Percentiles rank a stretch among this genome's conserved stretches.
Conservation (phyloP, 2,113 vertebrate genomes). For the Sinocyclocheilus maitianheensis region DNA sequence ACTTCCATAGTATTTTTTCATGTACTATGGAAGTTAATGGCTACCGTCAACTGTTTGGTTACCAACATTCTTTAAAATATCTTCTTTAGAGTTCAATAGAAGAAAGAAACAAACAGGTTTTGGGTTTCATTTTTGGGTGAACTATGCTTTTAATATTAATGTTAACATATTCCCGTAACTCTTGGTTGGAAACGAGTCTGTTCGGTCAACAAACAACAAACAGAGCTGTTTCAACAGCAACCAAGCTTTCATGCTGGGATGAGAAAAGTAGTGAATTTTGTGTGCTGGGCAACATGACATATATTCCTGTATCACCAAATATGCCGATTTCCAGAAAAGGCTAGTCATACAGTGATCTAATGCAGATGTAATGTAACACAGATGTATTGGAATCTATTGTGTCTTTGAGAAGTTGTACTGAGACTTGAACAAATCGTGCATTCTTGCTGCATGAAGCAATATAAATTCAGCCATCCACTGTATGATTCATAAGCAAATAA, state of each 20-base stretch:
- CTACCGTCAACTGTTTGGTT: too few species aligned
- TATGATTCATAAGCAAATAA: constrained; percentile 22
- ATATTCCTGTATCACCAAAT: not conserved
- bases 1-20: too few species aligned
- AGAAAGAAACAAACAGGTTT: too few species aligned
- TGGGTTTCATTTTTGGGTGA: too few species aligned
- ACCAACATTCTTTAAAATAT: too few species aligned
- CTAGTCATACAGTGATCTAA: constrained; percentile 3
- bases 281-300: not conserved
- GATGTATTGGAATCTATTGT: constrained; percentile 29
- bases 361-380: constrained; percentile 18
- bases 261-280: not conserved
- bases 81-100: too few species aligned
- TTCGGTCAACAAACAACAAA: not conserved
- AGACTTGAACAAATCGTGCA: constrained; percentile 15
- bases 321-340: not conserved
- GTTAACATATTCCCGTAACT: not conserved
- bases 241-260: not conserved
- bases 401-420: not conserved
- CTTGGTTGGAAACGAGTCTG: not conserved
- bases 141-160: not conserved
- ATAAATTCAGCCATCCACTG: not conserved
- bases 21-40: too few species aligned
- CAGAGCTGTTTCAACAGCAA: not conserved
- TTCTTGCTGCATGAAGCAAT: constrained; percentile 14